These are phyloP conservation scores for Drosophila paulistorum DNA, from an alignment of 1,140 invertebrate species.

Conservation along the genomic window DNA sequence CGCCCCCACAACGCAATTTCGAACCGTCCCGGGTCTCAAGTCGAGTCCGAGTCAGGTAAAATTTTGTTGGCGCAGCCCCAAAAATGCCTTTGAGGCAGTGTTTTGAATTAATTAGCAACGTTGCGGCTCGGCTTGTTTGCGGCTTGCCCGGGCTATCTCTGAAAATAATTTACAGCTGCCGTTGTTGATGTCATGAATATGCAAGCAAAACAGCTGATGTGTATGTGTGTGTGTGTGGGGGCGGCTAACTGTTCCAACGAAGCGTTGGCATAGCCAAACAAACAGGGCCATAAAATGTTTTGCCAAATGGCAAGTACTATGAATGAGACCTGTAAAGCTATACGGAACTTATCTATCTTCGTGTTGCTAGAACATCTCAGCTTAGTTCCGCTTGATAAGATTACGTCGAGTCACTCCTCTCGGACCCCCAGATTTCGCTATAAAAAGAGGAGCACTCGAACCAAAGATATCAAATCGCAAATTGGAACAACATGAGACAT, in stretches of 20 bases:
- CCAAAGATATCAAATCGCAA: constrained; percentile 21
- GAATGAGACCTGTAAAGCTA: constrained; percentile 1
- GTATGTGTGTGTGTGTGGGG: background rate
- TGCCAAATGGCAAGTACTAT: constrained; percentile 48
- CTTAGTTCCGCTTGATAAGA: constrained; percentile 66
- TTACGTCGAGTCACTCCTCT: constrained; percentile 9
- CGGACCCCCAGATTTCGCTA: constrained; percentile 21
- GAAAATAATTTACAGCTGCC: constrained; percentile 73
- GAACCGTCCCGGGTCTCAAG: background rate
- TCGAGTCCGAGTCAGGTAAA: constrained; percentile 46
- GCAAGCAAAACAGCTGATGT: constrained; percentile 46
- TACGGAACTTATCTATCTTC: constrained; percentile 34
- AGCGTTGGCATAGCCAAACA: constrained; percentile 50
- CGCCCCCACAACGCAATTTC: background rate
- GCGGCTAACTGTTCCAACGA: constrained; percentile 39
- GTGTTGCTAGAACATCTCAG: constrained; percentile 46
- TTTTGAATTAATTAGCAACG: constrained; percentile 79
- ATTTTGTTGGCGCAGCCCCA: constrained; percentile 55
- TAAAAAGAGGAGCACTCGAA: constrained; percentile 64
- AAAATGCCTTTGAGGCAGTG: constrained; percentile 75
- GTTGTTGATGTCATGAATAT: constrained; percentile 75
- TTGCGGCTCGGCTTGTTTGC: constrained; percentile 61
- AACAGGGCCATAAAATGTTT: constrained; percentile 67
- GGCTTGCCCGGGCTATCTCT: constrained; percentile 63
- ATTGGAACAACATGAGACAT: constrained; percentile 47